Base-by-base conservation (phyloP, 2,113 vertebrate species). In the Bubalus kerabau region DNA sequence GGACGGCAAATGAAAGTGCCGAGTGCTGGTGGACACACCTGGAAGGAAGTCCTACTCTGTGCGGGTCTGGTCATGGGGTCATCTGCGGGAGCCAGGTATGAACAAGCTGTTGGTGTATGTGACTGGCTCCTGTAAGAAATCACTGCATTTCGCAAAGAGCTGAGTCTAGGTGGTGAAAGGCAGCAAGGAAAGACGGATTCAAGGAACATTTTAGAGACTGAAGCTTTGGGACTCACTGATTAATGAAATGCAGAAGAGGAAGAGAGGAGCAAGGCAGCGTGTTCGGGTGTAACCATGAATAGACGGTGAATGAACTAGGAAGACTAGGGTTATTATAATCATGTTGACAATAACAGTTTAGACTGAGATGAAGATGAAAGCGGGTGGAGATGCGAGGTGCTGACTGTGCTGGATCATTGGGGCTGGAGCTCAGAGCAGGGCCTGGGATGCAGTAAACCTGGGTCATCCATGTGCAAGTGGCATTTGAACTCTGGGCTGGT, bases 201-300 rank as follows among this genome's bases (percentile, higher is more conserved):
- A 48, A 78, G 74, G 48, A 9, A 19, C 36, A 26, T 2, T 8
- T 62, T n/a, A 16, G 60, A 36, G 50, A 24, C 4, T 1, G 81
- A 90, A 36, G 23, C 60, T 28, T 57, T 3, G 52, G 40, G 6
- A 14, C 32, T 36, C 40, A 3, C 24, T n/a, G 67, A 23, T 60
- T 2, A 30, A 36, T 30, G 15, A 4, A 12, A n/a, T 1, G 43
- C 4, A 28, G 17, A 15, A 59, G 43, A 36, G 52, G n/a, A 48
- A 54, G 43, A 28, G 23, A 83, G n/a, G 28, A n/a, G 23, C 12
- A 23, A 3, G 74, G n/a, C 28, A 5, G 43, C 3, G 0, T 9
- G 12, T 90, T 13, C 30, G 26, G 19, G 26, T 1, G 7, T 19
- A 40, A 32, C 32, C 0, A 0, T 0, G 13, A 46, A 12, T 5